Evolutionary conservation across 2,797 vertebrate species (phyloP).

Genomic region (Geotrypetes seraphini): DNA sequence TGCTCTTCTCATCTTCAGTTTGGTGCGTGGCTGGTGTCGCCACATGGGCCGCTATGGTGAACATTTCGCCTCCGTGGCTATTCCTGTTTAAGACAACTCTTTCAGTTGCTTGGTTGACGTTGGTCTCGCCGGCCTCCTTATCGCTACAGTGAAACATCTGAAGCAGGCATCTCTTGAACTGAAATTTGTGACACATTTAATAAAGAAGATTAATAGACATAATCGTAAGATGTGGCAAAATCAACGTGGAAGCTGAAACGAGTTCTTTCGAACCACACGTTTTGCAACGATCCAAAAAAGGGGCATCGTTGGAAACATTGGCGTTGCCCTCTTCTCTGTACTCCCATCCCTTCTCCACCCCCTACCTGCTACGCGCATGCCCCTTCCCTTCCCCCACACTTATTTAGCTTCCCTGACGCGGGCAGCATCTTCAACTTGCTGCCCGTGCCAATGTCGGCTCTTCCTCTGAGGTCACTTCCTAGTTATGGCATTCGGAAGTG

Average conservation of each 20-base stretch:
- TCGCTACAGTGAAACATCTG: conserved; percentile 57
- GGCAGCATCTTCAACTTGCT: no score
- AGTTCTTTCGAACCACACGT: no score
- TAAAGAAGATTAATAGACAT: neutral
- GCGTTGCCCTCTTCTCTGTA: no score
- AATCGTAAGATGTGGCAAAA: neutral
- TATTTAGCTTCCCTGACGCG: no score
- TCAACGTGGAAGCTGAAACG: neutral
- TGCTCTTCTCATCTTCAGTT: conserved; percentile 42
- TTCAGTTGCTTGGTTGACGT: conserved; percentile 50
- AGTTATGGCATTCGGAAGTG: no score
- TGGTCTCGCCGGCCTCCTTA: conserved; percentile 33
- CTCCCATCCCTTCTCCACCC: no score
- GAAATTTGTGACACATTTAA: conserved; percentile 20
- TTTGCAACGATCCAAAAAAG: no score
- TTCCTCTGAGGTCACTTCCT: no score
- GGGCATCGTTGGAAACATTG: no score
- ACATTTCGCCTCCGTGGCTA: conserved; percentile 61
- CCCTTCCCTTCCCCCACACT: no score
- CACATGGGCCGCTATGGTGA: conserved; percentile 44
- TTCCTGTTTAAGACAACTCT: conserved; percentile 40
- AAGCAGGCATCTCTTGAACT: conserved; percentile 79
- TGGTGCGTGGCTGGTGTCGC: conserved; percentile 28
- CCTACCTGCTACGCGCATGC: no score
- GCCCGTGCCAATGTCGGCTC: no score